phyloP scores from a whole-genome alignment of 2,888 invertebrate genomes.

The Drosophila pegasa region DNA sequence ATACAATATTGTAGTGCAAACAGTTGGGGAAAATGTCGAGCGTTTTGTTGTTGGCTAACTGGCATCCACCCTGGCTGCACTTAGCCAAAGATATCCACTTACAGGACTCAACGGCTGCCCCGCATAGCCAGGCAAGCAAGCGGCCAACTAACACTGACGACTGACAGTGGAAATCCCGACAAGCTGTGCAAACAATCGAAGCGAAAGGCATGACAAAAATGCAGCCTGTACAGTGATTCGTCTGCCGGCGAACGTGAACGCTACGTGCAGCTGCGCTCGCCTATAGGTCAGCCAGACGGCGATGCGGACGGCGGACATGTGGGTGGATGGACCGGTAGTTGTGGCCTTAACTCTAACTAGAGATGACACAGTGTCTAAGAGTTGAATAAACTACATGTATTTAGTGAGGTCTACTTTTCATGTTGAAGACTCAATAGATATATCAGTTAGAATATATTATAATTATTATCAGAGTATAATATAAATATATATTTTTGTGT shows the following conservation, averaged over 20 bases:
- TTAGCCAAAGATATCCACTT: slow-evolving; percentile 73
- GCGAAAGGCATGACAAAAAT: slow-evolving; percentile 49
- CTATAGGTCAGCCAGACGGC: slow-evolving; percentile 47
- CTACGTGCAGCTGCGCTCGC: slow-evolving; percentile 26
- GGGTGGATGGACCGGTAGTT: neutral
- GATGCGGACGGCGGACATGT: slow-evolving; percentile 20
- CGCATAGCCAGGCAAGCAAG: neutral
- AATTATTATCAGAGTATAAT: too few species aligned
- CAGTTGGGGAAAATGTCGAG: slow-evolving; percentile 57
- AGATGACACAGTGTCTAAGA: slow-evolving; percentile 37
- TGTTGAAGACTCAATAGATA: neutral
- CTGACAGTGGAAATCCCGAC: slow-evolving; percentile 63
- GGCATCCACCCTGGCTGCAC: slow-evolving; percentile 48
- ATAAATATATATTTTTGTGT: too few species aligned
- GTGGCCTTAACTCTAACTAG: slow-evolving; percentile 10
- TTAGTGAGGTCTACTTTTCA: too few species aligned
- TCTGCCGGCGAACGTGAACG: slow-evolving; percentile 33
- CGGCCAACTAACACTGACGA: slow-evolving; percentile 26
- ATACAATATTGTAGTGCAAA: slow-evolving; percentile 70
- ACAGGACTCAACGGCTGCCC: slow-evolving; percentile 41
- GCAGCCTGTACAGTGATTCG: slow-evolving; percentile 55
- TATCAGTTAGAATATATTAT: too few species aligned
- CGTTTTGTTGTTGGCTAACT: slow-evolving; percentile 35
- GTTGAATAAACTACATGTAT: neutral
- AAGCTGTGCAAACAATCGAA: slow-evolving; percentile 73